Evolutionary conservation across 92 coral and sea anemone species (phyloP), one percentile per base, ranked within the genome.

Genomic region (Virgularia gustaviana): DNA sequence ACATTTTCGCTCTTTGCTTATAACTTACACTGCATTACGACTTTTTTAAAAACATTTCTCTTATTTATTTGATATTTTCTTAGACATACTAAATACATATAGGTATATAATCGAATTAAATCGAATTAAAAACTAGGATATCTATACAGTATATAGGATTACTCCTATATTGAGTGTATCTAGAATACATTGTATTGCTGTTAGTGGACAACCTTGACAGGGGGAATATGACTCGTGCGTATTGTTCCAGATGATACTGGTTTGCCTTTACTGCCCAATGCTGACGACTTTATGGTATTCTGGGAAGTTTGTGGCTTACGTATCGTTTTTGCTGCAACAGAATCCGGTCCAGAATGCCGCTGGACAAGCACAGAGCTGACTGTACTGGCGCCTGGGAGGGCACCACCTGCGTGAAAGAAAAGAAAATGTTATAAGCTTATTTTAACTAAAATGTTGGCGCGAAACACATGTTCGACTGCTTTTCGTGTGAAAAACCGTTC

Each of bases 201-300:
- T 84, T 72, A 92, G 59, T 92, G 96, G 6, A 92, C 98, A 16
- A 92, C 98, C 85, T 92, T 92, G 15, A 92, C 88, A 31, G 98
- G 98, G 34, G 94, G 87, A 33, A 94, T 79, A 77, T 92, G 96
- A 24, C 85, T 83, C 2, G 96, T 87, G 66, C 88, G 87, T 37
- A 89, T 89, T 0, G 87, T 76, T n/a, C n/a, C n/a, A 4, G 90
- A 71, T 47, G 81, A 59, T 43, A 90, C 87, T 25, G 88, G 71
- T n/a, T 89, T 80, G 61, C 56, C 75, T 29, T 78, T 49, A 38
- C 81, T 53, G 54, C 88, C 62, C 15, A 79, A 19, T 51, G 77
- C 61, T 11, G 89, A 71, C 19, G 79, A 45, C 23, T 51, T 57
- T 33, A 81, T 39, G 7, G 82, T 89, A 73, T 92, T 90, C 28